Conservation (phyloP, 2,888 invertebrate species). For the Laothoe populi region DNA sequence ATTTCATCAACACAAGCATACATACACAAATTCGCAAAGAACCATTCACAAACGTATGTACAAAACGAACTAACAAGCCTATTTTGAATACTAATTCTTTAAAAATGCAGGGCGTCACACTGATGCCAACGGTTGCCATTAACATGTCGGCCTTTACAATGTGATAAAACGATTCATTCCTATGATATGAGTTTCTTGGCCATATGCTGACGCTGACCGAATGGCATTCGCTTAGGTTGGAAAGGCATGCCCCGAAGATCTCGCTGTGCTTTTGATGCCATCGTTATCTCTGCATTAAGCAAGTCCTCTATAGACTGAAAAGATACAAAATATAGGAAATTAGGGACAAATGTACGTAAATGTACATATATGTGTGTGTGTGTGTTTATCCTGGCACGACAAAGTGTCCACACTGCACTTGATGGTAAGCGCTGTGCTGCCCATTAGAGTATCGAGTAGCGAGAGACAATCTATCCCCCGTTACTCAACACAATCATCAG, state of each 20-base stretch:
- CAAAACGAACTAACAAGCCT: slow-evolving; percentile 10
- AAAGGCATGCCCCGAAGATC: slow-evolving; percentile 45
- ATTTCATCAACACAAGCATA: not conserved
- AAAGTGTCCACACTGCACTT: no score
- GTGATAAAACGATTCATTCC: not conserved
- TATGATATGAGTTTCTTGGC: slow-evolving; percentile 34
- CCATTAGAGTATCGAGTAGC: no score
- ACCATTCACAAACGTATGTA: slow-evolving; percentile 9
- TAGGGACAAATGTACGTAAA: no score
- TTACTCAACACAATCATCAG: no score
- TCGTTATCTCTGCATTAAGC: slow-evolving; percentile 59
- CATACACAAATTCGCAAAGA: not conserved
- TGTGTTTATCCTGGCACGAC: no score
- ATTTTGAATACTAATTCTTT: slow-evolving; percentile 10
- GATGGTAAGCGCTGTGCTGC: no score
- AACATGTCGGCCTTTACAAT: not conserved
- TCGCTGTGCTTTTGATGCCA: slow-evolving; percentile 31
- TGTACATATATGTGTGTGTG: no score
- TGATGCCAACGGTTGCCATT: not conserved
- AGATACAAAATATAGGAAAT: not conserved
- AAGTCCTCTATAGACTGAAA: slow-evolving; percentile 64
- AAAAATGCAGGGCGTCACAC: not conserved
- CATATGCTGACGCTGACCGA: slow-evolving; percentile 48
- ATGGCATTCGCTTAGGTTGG: slow-evolving; percentile 51
- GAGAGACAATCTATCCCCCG: no score